Conservation (phyloP, 2,888 invertebrate species). For the Cylindroiulus punctatus region DNA sequence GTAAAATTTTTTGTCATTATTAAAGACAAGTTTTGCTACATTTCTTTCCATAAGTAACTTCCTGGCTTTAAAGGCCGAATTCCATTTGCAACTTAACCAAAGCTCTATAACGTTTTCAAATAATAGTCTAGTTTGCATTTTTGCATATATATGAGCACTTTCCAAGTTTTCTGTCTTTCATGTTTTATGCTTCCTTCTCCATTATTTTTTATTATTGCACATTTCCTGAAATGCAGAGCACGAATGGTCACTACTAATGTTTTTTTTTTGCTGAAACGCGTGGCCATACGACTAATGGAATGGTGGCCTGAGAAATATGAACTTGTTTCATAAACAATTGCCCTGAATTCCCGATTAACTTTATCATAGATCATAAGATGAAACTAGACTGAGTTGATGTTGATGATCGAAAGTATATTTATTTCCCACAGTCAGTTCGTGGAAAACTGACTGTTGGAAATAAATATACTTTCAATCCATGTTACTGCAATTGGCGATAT, state of each 20-base stretch:
- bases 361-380: background rate
- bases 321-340: background rate
- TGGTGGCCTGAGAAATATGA: background rate
- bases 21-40: background rate
- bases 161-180: background rate
- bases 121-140: background rate
- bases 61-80: background rate
- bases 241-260: background rate
- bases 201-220: background rate
- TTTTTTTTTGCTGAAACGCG: background rate
- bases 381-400: background rate
- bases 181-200: background rate
- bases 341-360: background rate
- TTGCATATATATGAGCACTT: background rate
- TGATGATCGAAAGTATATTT: too few relatives aligned
- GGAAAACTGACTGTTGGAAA: too few relatives aligned
- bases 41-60: background rate
- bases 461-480: too few relatives aligned
- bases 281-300: background rate
- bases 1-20: background rate
- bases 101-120: background rate
- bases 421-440: too few relatives aligned
- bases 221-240: background rate
- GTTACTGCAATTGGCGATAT: too few relatives aligned
- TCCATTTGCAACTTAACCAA: background rate